Evolutionary conservation across 2,888 invertebrate species (phyloP), one percentile per base, ranked within the genome.

Genomic region (Peribatodes rhomboidaria): DNA sequence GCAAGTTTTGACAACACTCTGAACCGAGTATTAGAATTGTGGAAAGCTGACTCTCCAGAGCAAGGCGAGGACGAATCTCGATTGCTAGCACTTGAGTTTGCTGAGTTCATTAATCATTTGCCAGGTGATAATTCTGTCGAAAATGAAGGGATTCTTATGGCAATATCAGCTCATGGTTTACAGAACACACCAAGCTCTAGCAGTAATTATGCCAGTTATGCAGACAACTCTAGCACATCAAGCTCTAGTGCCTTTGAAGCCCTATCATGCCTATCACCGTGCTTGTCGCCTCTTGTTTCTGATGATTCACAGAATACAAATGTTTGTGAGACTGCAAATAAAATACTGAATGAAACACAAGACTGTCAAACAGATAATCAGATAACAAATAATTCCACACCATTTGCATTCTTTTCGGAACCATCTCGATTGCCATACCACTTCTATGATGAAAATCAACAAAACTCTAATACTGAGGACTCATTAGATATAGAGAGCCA

Each of bases 71-170:
- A 13, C 27, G 85, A 87, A 66, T 82, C 89, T 27, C 75, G 83
- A 50, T 80, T 82, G 50, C 59, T 88, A 20, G 87, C 87, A 7
- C 86, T 94, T 46, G 88, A 92, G 73, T 92, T 94, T 35, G 89
- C 92, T 16, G 94, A 94, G 64, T 93, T 94, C 64, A 89, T 94
- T 14, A 94, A 95, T 71, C 92, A 94, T 70, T 82, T 93, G 39
- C 93, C 94, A 9, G 92, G 90, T 46, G 94, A 94, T 68, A 94
- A 94, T 35, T 94, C 94, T 65, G 93, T 96, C 78, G 96, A 96
- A 86, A 95, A 96, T 78, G 95, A 95, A 80, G 96, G 96, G 0
- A 96, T 96, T 60, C 86, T 95, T 33, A 96, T 96, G 96, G 96
- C 96, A 3, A 96, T 96, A 75, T 95, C 95, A 59, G 95, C 95